Percentiles rank a stretch among this genome's conserved stretches.
These are phyloP conservation scores for Orthosia gothica DNA, from an alignment of 2,888 invertebrate genomes.

Conservation along the genomic window DNA sequence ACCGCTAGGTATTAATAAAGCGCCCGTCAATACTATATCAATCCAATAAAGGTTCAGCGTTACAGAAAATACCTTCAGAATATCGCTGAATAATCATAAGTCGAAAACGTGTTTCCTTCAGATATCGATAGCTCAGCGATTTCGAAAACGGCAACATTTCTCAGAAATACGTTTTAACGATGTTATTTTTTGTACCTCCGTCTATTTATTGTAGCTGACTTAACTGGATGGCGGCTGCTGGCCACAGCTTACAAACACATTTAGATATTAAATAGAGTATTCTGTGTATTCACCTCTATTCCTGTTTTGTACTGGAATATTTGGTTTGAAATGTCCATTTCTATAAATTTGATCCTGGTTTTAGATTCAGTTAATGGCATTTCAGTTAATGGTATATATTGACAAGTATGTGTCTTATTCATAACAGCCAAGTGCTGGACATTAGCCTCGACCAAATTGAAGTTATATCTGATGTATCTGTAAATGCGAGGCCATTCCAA, in stretches of 20 bases:
- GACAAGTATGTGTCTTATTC: slow-evolving; percentile 15
- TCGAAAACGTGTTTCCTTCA: slow-evolving; percentile 53
- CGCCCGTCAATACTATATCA: too few relatives aligned
- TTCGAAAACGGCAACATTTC: slow-evolving; percentile 48
- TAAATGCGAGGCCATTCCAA: not conserved
- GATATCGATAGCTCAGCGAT: slow-evolving; percentile 53
- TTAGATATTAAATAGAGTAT: slow-evolving; percentile 1
- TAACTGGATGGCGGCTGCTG: slow-evolving; percentile 22
- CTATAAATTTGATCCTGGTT: not conserved
- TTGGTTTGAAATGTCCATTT: not conserved
- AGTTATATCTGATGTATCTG: not conserved
- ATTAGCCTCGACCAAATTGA: slow-evolving; percentile 14
- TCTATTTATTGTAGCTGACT: slow-evolving; percentile 52
- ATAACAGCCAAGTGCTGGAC: not conserved
- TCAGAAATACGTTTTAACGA: slow-evolving; percentile 54
- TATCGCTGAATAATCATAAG: slow-evolving; percentile 60
- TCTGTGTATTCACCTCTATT: not conserved
- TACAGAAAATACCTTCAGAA: slow-evolving; percentile 47
- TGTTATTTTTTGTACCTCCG: slow-evolving; percentile 46
- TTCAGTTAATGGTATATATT: not conserved
- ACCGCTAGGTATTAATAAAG: slow-evolving; percentile 24
- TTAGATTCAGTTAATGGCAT: not conserved
- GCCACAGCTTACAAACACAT: slow-evolving; percentile 17
- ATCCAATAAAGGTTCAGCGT: slow-evolving; percentile 47
- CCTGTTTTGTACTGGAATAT: not conserved